Evolutionary conservation across 2,888 invertebrate species (phyloP).

Genomic region (Sepiola atlantica): DNA sequence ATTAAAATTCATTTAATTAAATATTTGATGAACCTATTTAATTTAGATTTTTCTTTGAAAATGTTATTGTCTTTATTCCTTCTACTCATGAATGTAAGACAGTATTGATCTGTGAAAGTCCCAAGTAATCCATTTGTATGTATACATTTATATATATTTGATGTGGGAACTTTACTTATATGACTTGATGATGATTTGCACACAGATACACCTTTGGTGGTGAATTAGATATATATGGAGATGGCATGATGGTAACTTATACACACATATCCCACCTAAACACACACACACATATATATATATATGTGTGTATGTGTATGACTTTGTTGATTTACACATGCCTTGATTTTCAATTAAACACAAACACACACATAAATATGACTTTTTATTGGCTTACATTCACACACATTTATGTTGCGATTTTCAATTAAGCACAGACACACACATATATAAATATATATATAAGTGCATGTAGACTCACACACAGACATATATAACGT

Average conservation of each 20-base stretch:
- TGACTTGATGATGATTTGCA: background rate
- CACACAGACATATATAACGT: too few species aligned
- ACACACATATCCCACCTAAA: background rate
- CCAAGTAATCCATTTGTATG: background rate
- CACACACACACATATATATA: background rate
- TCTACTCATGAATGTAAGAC: background rate
- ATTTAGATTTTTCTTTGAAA: slow-evolving; percentile 19
- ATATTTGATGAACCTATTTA: slow-evolving; percentile 32
- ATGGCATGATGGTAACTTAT: background rate
- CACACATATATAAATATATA: too few species aligned
- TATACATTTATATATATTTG: background rate
- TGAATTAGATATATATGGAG: too few species aligned
- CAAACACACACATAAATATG: too few species aligned
- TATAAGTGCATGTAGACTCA: too few species aligned
- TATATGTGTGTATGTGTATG: background rate
- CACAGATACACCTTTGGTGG: background rate
- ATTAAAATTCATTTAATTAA: slow-evolving; percentile 21
- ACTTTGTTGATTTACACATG: background rate
- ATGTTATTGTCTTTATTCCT: slow-evolving; percentile 4
- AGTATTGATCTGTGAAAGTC: background rate
- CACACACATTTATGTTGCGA: too few species aligned
- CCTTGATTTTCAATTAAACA: too few species aligned
- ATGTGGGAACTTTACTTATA: background rate
- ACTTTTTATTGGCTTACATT: too few species aligned
- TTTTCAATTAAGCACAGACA: too few species aligned